phyloP scores from a whole-genome alignment of 2,797 vertebrate species.

The Vireo griseus region DNA sequence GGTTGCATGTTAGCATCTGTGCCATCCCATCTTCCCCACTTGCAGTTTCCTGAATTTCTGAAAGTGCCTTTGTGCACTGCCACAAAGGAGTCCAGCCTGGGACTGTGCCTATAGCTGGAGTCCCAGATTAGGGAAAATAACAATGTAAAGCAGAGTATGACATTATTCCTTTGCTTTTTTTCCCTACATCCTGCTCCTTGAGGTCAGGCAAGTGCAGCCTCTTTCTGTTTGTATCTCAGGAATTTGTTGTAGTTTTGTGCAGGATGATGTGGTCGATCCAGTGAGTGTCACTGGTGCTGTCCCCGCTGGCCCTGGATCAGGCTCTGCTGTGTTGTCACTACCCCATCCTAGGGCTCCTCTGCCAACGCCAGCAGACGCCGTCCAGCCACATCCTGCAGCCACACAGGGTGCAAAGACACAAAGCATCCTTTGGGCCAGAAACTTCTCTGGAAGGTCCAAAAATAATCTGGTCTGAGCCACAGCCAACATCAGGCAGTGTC shows the following conservation, averaged over 20 bases:
- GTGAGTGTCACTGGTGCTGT: background rate
- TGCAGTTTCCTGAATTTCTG: background rate
- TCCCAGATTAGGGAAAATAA: background rate
- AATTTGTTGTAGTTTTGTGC: background rate
- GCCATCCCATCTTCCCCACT: rapidly evolving
- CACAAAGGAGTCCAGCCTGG: background rate
- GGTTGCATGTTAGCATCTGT: rapidly evolving
- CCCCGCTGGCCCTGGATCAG: rapidly evolving
- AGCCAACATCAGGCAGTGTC: background rate
- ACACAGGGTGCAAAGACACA: background rate
- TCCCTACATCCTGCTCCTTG: rapidly evolving
- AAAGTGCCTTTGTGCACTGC: rapidly evolving
- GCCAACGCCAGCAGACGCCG: background rate
- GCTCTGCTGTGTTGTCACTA: background rate
- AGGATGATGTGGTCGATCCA: background rate
- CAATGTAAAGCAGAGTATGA: background rate
- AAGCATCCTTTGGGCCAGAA: background rate
- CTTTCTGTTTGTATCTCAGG: background rate
- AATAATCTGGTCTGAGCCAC: background rate
- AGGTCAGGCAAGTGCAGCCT: background rate
- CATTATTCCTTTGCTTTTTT: background rate
- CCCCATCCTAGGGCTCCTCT: background rate
- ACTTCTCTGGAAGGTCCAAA: background rate
- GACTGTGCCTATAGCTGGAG: background rate
- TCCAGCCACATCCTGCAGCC: background rate